These are phyloP conservation scores for Amiota communis DNA, from an alignment of 2,888 invertebrate genomes.

Conservation along the genomic window DNA sequence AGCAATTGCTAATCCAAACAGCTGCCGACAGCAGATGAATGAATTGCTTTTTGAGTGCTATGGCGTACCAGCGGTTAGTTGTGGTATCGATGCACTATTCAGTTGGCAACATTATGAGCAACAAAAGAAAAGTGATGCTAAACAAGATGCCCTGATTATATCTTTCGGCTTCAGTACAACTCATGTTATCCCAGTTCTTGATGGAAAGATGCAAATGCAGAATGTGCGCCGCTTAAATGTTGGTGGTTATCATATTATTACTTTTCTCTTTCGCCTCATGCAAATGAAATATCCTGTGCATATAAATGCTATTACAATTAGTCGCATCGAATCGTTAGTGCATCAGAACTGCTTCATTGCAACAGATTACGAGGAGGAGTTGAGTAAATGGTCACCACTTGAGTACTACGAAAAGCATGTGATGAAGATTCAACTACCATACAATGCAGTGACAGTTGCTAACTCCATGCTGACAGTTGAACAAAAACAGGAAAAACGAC, in stretches of 20 bases:
- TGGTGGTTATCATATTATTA: slow-evolving; percentile 87
- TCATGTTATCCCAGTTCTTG: slow-evolving; percentile 88
- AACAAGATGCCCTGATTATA: slow-evolving; percentile 78
- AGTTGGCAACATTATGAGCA: slow-evolving; percentile 78
- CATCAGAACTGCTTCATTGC: slow-evolving; percentile 87
- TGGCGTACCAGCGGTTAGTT: slow-evolving; percentile 86
- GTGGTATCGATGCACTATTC: slow-evolving; percentile 89
- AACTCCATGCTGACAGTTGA: slow-evolving; percentile 76
- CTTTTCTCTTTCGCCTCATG: slow-evolving; percentile 84
- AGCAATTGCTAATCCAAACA: slow-evolving; percentile 91
- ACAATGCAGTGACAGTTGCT: slow-evolving; percentile 75
- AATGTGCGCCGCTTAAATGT: slow-evolving; percentile 88
- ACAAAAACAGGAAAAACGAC: slow-evolving; percentile 89
- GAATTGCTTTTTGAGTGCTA: slow-evolving; percentile 96
- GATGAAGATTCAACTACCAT: slow-evolving; percentile 89
- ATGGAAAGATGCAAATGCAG: slow-evolving; percentile 79
- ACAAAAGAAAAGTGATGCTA: slow-evolving; percentile 73
- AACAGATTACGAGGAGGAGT: slow-evolving; percentile 84
- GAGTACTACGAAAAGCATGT: slow-evolving; percentile 89
- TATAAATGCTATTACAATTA: slow-evolving; percentile 88
- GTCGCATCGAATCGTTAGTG: slow-evolving; percentile 89
- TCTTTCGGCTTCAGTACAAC: slow-evolving; percentile 91
- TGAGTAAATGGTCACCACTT: slow-evolving; percentile 85
- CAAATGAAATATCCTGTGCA: slow-evolving; percentile 96
- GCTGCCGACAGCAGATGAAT: slow-evolving; percentile 92